These are phyloP conservation scores for Perca schrenkii DNA, from an alignment of 2,113 vertebrate genomes.

Conservation along the genomic window DNA sequence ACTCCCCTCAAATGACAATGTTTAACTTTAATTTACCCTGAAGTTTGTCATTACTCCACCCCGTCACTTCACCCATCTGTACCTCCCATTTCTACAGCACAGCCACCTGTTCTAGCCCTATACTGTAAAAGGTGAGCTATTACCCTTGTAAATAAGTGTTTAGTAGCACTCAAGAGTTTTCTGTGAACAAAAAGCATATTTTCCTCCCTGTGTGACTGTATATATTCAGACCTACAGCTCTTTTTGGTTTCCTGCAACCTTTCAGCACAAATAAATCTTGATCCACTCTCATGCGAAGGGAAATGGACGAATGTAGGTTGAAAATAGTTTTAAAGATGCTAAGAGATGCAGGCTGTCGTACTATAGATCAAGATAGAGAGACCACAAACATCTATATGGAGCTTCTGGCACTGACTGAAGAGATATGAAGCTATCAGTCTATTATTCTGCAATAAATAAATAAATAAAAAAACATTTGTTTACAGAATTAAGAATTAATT, in stretches of 20 bases:
- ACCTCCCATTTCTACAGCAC: conserved; percentile 44
- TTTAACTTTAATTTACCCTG: conserved; percentile 66
- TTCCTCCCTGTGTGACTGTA: neutral
- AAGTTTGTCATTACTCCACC: conserved; percentile 73
- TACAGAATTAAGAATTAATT: conserved; percentile 41
- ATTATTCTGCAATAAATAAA: conserved; percentile 60
- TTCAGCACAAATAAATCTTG: neutral
- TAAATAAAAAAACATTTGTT: conserved; percentile 25
- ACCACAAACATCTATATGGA: conserved; percentile 23
- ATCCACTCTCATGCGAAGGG: conserved; percentile 1
- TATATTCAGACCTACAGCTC: neutral
- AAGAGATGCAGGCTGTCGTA: neutral
- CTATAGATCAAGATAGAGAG: conserved; percentile 32
- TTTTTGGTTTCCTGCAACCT: conserved; percentile 6
- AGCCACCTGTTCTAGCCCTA: conserved; percentile 59
- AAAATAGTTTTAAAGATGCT: conserved; percentile 1
- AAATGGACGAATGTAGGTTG: conserved; percentile 2
- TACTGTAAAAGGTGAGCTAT: conserved; percentile 49
- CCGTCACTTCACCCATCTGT: conserved; percentile 57
- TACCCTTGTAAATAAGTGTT: conserved; percentile 35
- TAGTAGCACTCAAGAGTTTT: conserved; percentile 1
- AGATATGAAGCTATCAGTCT: conserved; percentile 51
- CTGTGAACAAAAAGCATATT: neutral
- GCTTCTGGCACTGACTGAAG: conserved; percentile 41
- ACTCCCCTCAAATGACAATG: conserved; percentile 74